A percentile compares a stretch with the other conserved stretches of the same genome.
Conservation (phyloP, 2,797 vertebrate genomes). For the Hephaestus fuliginosus region DNA sequence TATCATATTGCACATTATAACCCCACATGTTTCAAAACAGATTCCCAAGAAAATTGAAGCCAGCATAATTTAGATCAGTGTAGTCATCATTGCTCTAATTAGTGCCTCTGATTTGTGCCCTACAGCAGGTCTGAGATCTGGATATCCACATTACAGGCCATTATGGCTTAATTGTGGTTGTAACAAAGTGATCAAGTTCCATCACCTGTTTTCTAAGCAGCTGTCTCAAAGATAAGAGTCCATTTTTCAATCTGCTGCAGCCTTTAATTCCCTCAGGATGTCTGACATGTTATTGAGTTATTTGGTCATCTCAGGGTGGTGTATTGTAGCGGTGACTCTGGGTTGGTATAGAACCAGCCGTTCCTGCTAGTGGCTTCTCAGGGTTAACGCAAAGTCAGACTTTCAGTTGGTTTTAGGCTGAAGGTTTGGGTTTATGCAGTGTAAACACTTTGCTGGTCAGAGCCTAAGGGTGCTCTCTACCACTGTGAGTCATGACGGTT, state of each 20-base stretch:
- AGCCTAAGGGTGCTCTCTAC: slow-evolving; percentile 44
- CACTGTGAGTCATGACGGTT: slow-evolving; percentile 43
- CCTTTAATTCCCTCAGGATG: slow-evolving; percentile 47
- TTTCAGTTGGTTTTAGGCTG: slow-evolving; percentile 38
- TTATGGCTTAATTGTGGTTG: slow-evolving; percentile 59
- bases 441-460: slow-evolving; percentile 45
- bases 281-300: slow-evolving; percentile 54
- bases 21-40: slow-evolving; percentile 36
- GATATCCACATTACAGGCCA: slow-evolving; percentile 48
- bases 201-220: slow-evolving; percentile 64
- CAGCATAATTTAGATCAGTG: slow-evolving; percentile 31
- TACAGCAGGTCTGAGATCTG: slow-evolving; percentile 39
- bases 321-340: slow-evolving; percentile 8
- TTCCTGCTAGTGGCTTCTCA: slow-evolving; percentile 27
- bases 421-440: slow-evolving; percentile 48
- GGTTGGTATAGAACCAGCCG: slow-evolving; percentile 9
- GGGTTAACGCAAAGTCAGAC: slow-evolving; percentile 19
- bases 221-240: slow-evolving; percentile 52
- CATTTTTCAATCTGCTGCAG: slow-evolving; percentile 52
- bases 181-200: slow-evolving; percentile 59
- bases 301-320: slow-evolving; percentile 47
- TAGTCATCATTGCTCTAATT: slow-evolving; percentile 40
- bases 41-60: slow-evolving; percentile 15
- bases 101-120: slow-evolving; percentile 47
- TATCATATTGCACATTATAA: slow-evolving; percentile 38